Evolutionary conservation across 2,888 invertebrate species (phyloP).

Genomic region (Erpobdella octoculata): DNA sequence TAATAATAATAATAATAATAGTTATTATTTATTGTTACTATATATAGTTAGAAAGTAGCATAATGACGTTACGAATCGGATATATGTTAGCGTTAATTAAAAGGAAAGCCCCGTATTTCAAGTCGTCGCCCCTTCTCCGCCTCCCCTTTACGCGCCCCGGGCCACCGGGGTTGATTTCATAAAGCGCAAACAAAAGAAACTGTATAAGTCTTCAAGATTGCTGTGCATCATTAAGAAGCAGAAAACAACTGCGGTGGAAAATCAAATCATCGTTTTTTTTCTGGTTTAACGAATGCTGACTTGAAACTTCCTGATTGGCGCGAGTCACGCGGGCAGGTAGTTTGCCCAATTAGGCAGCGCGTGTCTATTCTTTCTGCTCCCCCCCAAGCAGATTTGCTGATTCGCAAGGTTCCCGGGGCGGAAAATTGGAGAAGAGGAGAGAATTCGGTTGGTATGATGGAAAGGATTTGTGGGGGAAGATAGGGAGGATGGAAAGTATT

Average conservation of each 20-base stretch:
- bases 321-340: not conserved
- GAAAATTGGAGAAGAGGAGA: not conserved
- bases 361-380: not conserved
- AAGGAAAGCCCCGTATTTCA: no score
- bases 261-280: not conserved
- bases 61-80: no score
- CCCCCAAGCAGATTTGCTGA: not conserved
- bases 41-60: no score
- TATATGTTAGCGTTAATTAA: no score
- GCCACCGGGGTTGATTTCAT: not conserved
- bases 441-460: not conserved
- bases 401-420: not conserved
- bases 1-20: no score
- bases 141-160: no score
- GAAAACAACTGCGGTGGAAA: not conserved
- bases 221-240: not conserved
- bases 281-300: not conserved
- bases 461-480: not conserved
- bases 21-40: no score
- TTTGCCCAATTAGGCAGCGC: constrained; percentile 1
- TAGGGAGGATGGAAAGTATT: not conserved
- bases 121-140: no score
- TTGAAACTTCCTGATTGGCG: not conserved
- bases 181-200: not conserved
- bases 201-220: not conserved